These are phyloP conservation scores for Mesembrinibis cayennensis DNA, from an alignment of 2,113 vertebrate genomes.

Conservation along the genomic window DNA sequence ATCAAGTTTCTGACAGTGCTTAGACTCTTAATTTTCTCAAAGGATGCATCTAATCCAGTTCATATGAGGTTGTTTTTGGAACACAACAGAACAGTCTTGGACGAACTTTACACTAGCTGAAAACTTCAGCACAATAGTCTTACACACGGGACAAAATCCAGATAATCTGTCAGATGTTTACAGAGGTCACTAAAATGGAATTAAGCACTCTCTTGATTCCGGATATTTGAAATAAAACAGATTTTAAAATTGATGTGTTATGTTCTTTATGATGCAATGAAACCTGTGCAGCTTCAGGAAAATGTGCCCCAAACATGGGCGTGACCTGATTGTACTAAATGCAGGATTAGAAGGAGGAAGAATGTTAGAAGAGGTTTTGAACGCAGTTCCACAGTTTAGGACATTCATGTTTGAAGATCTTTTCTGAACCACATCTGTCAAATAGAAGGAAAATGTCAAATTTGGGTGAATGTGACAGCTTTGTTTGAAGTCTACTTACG, in stretches of 20 bases:
- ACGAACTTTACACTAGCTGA: slow-evolving; percentile 42
- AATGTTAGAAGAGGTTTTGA: neutral
- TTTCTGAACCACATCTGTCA: neutral
- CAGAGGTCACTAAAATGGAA: slow-evolving; percentile 68
- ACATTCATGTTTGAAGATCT: neutral
- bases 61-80: slow-evolving; percentile 52
- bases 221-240: slow-evolving; percentile 62
- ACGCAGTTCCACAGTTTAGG: neutral
- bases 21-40: slow-evolving; percentile 62
- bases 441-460: neutral
- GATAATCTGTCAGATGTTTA: slow-evolving; percentile 72
- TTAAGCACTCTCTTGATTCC: slow-evolving; percentile 45
- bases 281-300: slow-evolving; percentile 62
- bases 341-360: neutral
- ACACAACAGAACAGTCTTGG: slow-evolving; percentile 9
- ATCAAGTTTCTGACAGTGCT: slow-evolving; percentile 60
- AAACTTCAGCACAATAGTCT: slow-evolving; percentile 59
- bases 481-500: slow-evolving; percentile 71
- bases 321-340: neutral
- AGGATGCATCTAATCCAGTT: slow-evolving; percentile 59
- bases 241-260: slow-evolving; percentile 39
- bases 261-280: slow-evolving; percentile 24
- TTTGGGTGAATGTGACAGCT: neutral
- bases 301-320: slow-evolving; percentile 4
- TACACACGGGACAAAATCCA: slow-evolving; percentile 63